Base-by-base conservation (phyloP, 2,888 invertebrate species). In the Polydrusus tereticollis region DNA sequence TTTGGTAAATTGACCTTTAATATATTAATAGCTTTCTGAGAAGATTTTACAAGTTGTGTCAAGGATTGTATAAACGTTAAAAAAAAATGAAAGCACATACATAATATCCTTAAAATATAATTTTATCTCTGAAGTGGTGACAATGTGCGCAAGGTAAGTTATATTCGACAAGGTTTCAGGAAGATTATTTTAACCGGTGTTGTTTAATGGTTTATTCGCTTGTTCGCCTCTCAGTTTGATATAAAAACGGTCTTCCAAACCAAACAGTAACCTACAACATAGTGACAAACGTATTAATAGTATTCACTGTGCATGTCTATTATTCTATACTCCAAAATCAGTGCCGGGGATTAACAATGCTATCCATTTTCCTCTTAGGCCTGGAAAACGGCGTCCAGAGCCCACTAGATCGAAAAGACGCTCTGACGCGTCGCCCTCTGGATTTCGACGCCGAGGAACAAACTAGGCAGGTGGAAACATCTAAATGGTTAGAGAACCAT, bases 401-500 rank as follows among this genome's bases (percentile, higher is more conserved):
- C 57, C 85, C 84, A 16, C 87, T 88, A 73, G 93, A 92, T 78
- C 90, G 94, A 68, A 94, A 94, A 85, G 95, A 95, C 85, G 93
- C 92, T 3, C 87, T 94, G 80, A 93, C 94, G 41, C 92, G 93
- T 82, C 91, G 92, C 65, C 94, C 95, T 0, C 86, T 95, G 75
- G 94, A 95, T 85, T 92, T 94, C 80, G 94, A 95, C 82, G 91
- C 94, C 81, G 95, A 96, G 83, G 95, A 96, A 84, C 94, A 95
- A 84, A 95, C 95, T 5, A 89, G 95, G 72, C 95, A 95, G 85
- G 92, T 93, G 77, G 95, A 96, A 87, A 96, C 95, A 0, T 94
- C 94, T 75, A 95, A 95, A 86, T 96, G 96, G 96, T 88, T 96
- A 64, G 95, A 95, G 81, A 93, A 93, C 81, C 96, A 96, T 84